phyloP scores from a whole-genome alignment of 2,888 invertebrate species.

The Periphyllus acericola region DNA sequence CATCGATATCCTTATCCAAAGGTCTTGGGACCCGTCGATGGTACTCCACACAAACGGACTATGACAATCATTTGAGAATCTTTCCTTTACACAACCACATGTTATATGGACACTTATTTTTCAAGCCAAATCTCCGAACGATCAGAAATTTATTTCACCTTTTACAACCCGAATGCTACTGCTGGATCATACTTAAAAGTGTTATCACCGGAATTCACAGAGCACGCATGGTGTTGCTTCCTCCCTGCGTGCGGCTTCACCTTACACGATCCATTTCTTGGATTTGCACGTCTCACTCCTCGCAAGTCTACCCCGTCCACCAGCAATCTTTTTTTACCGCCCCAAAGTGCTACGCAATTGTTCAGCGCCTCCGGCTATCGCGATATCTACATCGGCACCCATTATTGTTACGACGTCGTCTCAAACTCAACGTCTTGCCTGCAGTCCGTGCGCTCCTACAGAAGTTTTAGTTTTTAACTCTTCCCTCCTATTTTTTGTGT shows the following conservation, averaged over 20 bases:
- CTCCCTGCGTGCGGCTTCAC: neutral
- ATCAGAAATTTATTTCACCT: neutral
- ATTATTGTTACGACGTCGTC: too few relatives aligned
- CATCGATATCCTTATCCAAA: neutral
- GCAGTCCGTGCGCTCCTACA: too few relatives aligned
- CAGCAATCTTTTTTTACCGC: too few relatives aligned
- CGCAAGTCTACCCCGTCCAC: neutral
- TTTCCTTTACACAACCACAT: neutral
- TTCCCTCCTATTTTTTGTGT: too few relatives aligned
- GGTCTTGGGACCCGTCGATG: neutral
- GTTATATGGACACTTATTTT: neutral
- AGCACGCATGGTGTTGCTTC: neutral
- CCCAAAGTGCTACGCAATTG: too few relatives aligned
- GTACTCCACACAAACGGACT: neutral
- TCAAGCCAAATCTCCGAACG: neutral
- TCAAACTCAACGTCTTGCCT: too few relatives aligned
- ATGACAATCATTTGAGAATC: neutral
- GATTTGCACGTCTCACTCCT: neutral
- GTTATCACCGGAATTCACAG: neutral
- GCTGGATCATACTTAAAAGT: neutral
- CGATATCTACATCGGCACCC: too few relatives aligned
- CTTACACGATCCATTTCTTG: neutral
- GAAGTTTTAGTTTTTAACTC: too few relatives aligned
- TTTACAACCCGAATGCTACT: neutral
- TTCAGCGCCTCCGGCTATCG: too few relatives aligned